Percentiles rank a stretch among this genome's conserved stretches.
phyloP scores from a whole-genome alignment of 2,888 invertebrate species.

The Drosophila fungiperda region DNA sequence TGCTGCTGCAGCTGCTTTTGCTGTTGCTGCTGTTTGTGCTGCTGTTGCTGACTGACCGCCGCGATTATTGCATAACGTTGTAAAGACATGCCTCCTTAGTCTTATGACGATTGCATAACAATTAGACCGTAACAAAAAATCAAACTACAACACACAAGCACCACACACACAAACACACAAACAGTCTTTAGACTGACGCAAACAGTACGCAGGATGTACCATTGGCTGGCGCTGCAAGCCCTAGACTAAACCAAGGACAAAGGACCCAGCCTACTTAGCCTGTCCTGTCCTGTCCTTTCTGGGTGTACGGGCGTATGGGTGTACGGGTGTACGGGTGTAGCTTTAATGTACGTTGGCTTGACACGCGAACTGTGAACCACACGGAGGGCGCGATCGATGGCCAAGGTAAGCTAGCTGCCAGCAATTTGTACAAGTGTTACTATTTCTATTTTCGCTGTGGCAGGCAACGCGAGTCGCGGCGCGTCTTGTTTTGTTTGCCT shows the following conservation, averaged over 20 bases:
- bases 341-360: slow-evolving; percentile 29
- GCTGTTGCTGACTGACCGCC: slow-evolving; percentile 83
- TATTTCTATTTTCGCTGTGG: slow-evolving; percentile 37
- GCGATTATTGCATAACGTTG: slow-evolving; percentile 87
- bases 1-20: neutral
- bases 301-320: neutral
- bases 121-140: slow-evolving; percentile 62
- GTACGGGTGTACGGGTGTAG: neutral
- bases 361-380: slow-evolving; percentile 45
- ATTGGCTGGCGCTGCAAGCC: slow-evolving; percentile 43
- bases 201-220: slow-evolving; percentile 14
- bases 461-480: neutral
- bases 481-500: neutral
- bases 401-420: slow-evolving; percentile 53
- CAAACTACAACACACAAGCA: slow-evolving; percentile 6
- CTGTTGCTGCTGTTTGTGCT: slow-evolving; percentile 4
- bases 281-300: slow-evolving; percentile 36
- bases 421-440: slow-evolving; percentile 43
- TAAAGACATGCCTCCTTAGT: slow-evolving; percentile 87
- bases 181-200: slow-evolving; percentile 33
- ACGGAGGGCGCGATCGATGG: slow-evolving; percentile 65
- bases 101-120: slow-evolving; percentile 73
- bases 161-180: slow-evolving; percentile 32
- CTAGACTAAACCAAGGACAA: slow-evolving; percentile 77
- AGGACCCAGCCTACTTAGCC: slow-evolving; percentile 37